Evolutionary conservation across 2,113 vertebrate species (phyloP).

Genomic region (Semnornis frantzii): DNA sequence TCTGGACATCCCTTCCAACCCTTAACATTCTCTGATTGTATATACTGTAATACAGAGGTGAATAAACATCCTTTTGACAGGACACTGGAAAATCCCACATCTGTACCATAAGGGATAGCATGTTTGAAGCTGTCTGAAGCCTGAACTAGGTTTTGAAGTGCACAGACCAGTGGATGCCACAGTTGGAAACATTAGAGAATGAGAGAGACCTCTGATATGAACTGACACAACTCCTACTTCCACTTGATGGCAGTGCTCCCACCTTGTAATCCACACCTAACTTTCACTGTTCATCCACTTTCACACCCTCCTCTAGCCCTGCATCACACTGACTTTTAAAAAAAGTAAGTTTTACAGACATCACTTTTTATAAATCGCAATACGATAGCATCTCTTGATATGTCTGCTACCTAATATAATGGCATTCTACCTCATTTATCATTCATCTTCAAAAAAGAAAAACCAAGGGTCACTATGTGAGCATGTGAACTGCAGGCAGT

Average conservation of each 20-base stretch:
- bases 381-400: background rate
- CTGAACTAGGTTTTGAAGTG: background rate
- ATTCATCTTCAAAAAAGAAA: no score
- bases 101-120: background rate
- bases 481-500: background rate
- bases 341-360: background rate
- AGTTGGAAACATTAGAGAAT: background rate
- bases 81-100: background rate
- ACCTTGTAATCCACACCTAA: background rate
- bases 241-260: constrained; percentile 32
- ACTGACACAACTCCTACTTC: background rate
- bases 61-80: background rate
- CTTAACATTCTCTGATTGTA: no score
- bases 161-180: background rate
- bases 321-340: background rate
- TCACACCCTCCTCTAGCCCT: background rate
- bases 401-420: background rate
- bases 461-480: no score
- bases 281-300: background rate
- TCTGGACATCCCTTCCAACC: no score
- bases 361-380: background rate
- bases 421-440: background rate
- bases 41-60: background rate
- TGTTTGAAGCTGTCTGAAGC: background rate
- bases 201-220: background rate